These are phyloP conservation scores for Rambutsinella grinnellia DNA, from an alignment of 2,888 invertebrate species.

Conservation along the genomic window DNA sequence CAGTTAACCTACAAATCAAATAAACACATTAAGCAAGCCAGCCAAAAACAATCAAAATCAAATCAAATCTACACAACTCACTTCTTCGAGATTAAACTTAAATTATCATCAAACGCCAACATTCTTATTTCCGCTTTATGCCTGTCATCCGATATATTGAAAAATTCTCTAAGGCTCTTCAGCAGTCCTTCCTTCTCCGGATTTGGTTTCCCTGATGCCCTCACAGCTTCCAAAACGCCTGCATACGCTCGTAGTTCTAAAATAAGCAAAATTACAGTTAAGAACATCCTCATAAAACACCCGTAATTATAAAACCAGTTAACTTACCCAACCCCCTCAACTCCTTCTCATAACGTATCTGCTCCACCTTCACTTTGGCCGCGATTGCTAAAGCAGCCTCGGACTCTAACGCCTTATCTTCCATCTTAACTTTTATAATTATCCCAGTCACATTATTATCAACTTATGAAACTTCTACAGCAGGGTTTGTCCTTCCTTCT, in stretches of 20 bases:
- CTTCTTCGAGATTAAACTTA: conserved; percentile 57
- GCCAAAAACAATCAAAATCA: not conserved
- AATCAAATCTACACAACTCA: no score
- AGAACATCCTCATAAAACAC: not conserved
- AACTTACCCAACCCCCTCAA: conserved; percentile 48
- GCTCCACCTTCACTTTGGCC: conserved; percentile 12
- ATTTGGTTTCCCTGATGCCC: conserved; percentile 61
- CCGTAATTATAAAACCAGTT: not conserved
- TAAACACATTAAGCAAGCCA: not conserved
- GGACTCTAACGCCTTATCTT: conserved; percentile 11
- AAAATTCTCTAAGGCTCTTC: conserved; percentile 46
- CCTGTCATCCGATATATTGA: conserved; percentile 58
- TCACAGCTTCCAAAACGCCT: conserved; percentile 53
- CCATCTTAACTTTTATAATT: conserved; percentile 36
- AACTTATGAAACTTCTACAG: no score
- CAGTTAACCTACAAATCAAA: conserved; percentile 37
- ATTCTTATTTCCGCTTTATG: conserved; percentile 62
- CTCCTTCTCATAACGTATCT: conserved; percentile 32
- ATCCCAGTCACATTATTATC: no score
- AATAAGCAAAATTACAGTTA: not conserved
- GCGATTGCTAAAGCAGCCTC: not conserved
- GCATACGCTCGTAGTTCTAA: conserved; percentile 57
- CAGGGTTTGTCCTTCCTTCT: not conserved
- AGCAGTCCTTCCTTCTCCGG: conserved; percentile 52
- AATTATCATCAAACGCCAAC: conserved; percentile 51